A percentile compares a stretch with the other conserved stretches of the same genome.
Evolutionary conservation across 2,797 vertebrate species (phyloP).

Genomic region (Silurus aristotelis): DNA sequence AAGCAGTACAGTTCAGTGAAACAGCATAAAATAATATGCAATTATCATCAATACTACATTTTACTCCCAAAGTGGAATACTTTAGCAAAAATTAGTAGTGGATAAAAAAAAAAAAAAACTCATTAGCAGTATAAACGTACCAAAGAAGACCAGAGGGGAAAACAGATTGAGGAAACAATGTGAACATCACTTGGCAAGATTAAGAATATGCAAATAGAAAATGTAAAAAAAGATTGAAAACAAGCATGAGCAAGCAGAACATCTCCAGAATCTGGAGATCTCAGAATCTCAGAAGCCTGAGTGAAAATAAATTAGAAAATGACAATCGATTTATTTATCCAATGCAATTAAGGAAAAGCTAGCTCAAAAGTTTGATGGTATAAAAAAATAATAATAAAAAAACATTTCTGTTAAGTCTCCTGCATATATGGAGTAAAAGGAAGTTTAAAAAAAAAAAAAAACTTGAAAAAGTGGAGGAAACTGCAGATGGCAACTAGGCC

Average conservation of each 20-base stretch:
- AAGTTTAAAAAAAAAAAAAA: background rate
- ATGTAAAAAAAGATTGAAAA: background rate
- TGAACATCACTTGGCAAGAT: background rate
- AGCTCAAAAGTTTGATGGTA: background rate
- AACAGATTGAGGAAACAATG: background rate
- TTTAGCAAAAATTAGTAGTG: background rate
- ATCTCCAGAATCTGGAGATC: too few relatives aligned
- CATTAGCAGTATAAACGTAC: background rate
- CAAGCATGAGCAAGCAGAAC: background rate
- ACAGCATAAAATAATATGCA: background rate
- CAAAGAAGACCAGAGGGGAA: background rate
- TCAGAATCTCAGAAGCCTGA: too few relatives aligned
- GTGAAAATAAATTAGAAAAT: background rate
- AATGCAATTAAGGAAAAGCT: background rate
- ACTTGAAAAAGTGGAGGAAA: background rate
- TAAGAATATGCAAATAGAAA: background rate
- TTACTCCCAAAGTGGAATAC: background rate
- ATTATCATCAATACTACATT: background rate
- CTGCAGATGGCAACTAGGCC: background rate
- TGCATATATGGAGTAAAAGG: background rate
- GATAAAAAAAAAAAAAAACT: background rate
- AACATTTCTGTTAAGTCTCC: background rate
- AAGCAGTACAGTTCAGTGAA: background rate
- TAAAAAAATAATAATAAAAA: background rate
- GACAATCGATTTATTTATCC: background rate